phyloP scores from a whole-genome alignment of 2,113 vertebrate genomes.

The Camelus bactrianus region DNA sequence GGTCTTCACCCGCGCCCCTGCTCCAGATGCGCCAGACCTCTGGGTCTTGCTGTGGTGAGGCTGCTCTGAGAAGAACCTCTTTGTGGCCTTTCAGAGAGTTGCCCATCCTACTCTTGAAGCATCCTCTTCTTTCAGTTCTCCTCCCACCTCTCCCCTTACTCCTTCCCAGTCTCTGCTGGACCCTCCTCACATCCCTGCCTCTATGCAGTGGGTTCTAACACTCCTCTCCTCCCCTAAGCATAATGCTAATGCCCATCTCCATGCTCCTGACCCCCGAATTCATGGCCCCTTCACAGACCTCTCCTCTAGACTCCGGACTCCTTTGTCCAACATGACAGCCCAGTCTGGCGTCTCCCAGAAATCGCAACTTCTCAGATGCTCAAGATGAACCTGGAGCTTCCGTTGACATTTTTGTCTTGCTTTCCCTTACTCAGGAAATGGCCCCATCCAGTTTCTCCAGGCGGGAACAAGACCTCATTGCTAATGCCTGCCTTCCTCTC shows the following conservation, averaged over 20 bases:
- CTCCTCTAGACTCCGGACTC: not conserved
- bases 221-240: not conserved
- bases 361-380: not conserved
- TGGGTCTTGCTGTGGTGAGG: not conserved
- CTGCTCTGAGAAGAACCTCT: not conserved
- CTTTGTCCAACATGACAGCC: not conserved
- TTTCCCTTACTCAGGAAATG: not conserved
- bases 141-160: not conserved
- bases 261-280: rapidly evolving
- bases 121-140: not conserved
- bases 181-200: not conserved
- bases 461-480: not conserved
- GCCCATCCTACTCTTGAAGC: not conserved
- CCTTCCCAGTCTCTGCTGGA: not conserved
- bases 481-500: no score
- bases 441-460: not conserved
- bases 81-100: not conserved
- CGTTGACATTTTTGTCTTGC: not conserved
- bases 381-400: not conserved
- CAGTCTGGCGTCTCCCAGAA: not conserved
- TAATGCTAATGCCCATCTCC: not conserved
- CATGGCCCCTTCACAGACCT: not conserved
- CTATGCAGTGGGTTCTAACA: not conserved
- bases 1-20: not conserved
- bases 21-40: not conserved